Percentiles rank a stretch among this genome's conserved stretches.
phyloP scores from a whole-genome alignment of 2,888 invertebrate genomes.

The Tiliacea aurago region DNA sequence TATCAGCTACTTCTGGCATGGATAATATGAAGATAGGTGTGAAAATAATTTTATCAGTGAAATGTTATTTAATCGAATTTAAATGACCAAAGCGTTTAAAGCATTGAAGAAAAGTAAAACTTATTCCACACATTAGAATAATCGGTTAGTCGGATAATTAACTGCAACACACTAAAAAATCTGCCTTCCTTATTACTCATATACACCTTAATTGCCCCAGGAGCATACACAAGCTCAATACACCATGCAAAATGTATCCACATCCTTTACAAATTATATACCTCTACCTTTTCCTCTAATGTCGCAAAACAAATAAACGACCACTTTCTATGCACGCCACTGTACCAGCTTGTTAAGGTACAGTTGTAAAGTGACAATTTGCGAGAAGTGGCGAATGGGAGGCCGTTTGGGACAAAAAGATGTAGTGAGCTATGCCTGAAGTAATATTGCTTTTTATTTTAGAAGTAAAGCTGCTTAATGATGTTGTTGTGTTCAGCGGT shows the following conservation, averaged over 20 bases:
- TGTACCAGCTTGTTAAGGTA: slow-evolving; percentile 64
- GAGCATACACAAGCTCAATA: slow-evolving; percentile 18
- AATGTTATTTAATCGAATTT: too few species aligned
- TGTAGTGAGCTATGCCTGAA: slow-evolving; percentile 45
- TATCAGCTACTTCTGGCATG: neutral
- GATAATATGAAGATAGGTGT: too few species aligned
- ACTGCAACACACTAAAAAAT: neutral
- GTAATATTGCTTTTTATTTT: slow-evolving; percentile 55
- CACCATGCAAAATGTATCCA: slow-evolving; percentile 40
- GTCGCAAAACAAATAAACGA: slow-evolving; percentile 53
- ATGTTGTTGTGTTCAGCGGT: slow-evolving; percentile 4
- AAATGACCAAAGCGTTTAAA: too few species aligned
- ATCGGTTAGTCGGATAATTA: neutral
- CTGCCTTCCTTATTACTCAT: neutral
- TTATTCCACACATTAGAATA: neutral
- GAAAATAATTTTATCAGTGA: too few species aligned
- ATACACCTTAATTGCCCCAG: slow-evolving; percentile 1
- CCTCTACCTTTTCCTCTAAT: slow-evolving; percentile 6
- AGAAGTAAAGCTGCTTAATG: slow-evolving; percentile 12
- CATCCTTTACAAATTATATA: slow-evolving; percentile 24
- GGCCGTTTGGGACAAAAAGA: slow-evolving; percentile 46
- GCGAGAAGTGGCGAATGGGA: slow-evolving; percentile 53
- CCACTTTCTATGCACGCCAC: slow-evolving; percentile 52
- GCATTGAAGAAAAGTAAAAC: too few species aligned
- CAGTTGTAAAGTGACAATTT: slow-evolving; percentile 66